Evolutionary conservation across 2,113 vertebrate species (phyloP), one percentile per base, ranked within the genome.

Genomic region (Nestor notabilis): DNA sequence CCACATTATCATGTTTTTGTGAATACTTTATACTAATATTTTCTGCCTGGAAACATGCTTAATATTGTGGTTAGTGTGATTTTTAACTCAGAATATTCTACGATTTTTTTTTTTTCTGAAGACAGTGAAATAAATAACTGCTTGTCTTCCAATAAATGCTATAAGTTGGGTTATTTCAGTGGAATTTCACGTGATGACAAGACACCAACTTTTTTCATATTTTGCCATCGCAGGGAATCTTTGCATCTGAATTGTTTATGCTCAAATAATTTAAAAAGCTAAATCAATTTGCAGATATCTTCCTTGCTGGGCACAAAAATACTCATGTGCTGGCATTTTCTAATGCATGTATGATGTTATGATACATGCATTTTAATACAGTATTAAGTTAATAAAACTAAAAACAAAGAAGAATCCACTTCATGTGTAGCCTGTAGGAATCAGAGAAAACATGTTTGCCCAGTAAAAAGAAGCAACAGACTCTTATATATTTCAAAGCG

Each of bases 41-140:
- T 86, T 89, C 75, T 95, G 31, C 85, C 74, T 90, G 87, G 90
- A 97, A 96, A 80, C 23, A 0, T 89, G 81, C 15, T 79, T 72
- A 83, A 46, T 83, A 47, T 58, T 80, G 78, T 80, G 31, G 33
- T 87, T 89, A 93, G 10, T 43, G 47, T 92, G 65, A 94, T 93
- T 95, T 94, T 70, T 93, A 84, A 87, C 37, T 90, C 56, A 82
- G 60, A 86, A 76, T 83, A 65, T 84, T 77, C 16, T 84, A 15
- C 69, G 29, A 52, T 82, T 82, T 64, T 17, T 24, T 47, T 41
- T 95, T 95, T 90, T 97, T 71, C 39, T 37, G 81, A 95, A 74
- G 33, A 58, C 4, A 52, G 49, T 79, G 41, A 83, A 44, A 95
- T 53, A 95, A 85, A 80, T 72, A 91, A 58, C 3, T 49, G 31